A percentile compares a stretch with the other conserved stretches of the same genome.
These are phyloP conservation scores for Orchesella cincta DNA, from an alignment of 1,140 invertebrate genomes.

Conservation along the genomic window DNA sequence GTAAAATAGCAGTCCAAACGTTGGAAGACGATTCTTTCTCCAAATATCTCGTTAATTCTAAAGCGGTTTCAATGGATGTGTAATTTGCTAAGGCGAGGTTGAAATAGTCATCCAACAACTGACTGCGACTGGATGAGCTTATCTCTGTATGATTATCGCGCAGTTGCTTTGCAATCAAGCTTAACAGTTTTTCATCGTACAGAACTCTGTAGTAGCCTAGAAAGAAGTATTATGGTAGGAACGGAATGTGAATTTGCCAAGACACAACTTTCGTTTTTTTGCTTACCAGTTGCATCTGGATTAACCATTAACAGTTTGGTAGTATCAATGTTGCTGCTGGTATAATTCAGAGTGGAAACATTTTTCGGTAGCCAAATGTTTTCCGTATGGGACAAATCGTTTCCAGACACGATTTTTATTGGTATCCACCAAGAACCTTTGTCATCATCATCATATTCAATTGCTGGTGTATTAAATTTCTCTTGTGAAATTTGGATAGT, in stretches of 20 bases:
- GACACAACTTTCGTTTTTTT: too few relatives aligned
- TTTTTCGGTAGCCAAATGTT: neutral
- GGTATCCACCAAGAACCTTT: slow-evolving; percentile 39
- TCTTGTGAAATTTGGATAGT: slow-evolving; percentile 59
- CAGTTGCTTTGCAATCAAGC: slow-evolving; percentile 27
- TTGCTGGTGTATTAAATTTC: slow-evolving; percentile 22
- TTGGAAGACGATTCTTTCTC: slow-evolving; percentile 29
- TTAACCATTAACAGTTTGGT: slow-evolving; percentile 39
- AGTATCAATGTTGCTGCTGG: slow-evolving; percentile 6
- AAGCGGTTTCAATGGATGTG: slow-evolving; percentile 31
- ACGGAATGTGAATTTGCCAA: too few relatives aligned
- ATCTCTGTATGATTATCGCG: slow-evolving; percentile 17
- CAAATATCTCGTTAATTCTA: slow-evolving; percentile 35
- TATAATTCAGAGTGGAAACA: neutral
- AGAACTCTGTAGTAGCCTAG: slow-evolving; percentile 82
- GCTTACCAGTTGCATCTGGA: slow-evolving; percentile 64
- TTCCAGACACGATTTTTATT: slow-evolving; percentile 7
- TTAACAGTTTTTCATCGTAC: slow-evolving; percentile 64
- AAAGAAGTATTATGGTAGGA: too few relatives aligned
- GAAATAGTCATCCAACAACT: slow-evolving; percentile 47
- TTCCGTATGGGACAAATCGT: neutral
- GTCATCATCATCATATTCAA: slow-evolving; percentile 18
- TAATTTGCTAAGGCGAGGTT: slow-evolving; percentile 33
- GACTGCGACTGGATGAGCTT: slow-evolving; percentile 34
- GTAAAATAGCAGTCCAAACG: slow-evolving; percentile 38